Percentiles rank a stretch among this genome's conserved stretches.
These are phyloP conservation scores for Peromyscus californicus DNA, from an alignment of 2,113 vertebrate genomes.

Conservation along the genomic window DNA sequence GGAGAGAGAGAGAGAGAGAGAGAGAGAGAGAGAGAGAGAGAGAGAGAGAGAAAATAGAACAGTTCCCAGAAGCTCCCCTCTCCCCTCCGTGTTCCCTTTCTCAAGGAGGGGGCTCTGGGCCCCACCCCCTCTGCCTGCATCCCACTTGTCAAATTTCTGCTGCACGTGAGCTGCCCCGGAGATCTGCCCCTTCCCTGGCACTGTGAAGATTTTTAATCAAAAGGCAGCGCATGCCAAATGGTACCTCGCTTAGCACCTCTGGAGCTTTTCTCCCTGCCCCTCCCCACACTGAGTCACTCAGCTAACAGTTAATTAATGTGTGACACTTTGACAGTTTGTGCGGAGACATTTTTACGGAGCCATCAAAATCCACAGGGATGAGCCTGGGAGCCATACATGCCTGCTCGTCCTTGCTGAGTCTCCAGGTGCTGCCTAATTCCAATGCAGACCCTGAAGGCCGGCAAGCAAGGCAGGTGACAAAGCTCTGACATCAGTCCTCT, in stretches of 20 bases:
- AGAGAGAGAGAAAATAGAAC: background rate
- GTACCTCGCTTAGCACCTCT: conserved; percentile 78
- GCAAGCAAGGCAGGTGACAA: background rate
- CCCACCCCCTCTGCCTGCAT: background rate
- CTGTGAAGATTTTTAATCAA: conserved; percentile 53
- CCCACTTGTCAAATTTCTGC: background rate
- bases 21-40: background rate
- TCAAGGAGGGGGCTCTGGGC: background rate
- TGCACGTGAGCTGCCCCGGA: background rate
- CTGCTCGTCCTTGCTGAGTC: conserved; percentile 68
- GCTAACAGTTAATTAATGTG: conserved; percentile 92
- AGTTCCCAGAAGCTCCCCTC: background rate
- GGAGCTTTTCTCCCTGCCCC: conserved; percentile 69
- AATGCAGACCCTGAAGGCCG: background rate
- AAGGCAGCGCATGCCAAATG: conserved; percentile 76
- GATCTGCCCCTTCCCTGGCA: conserved; percentile 8
- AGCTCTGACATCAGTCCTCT: background rate
- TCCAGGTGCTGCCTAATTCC: background rate
- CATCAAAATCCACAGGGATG: conserved; percentile 85
- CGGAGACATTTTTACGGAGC: conserved; percentile 87
- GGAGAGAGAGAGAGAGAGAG: background rate
- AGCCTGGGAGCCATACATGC: conserved; percentile 85
- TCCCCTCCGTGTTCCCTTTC: background rate
- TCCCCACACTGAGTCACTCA: conserved; percentile 88
- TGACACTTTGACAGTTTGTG: conserved; percentile 91